These are phyloP conservation scores for Montipora cactus DNA, from an alignment of 64 coral and sea anemone genomes.

Conservation along the genomic window DNA sequence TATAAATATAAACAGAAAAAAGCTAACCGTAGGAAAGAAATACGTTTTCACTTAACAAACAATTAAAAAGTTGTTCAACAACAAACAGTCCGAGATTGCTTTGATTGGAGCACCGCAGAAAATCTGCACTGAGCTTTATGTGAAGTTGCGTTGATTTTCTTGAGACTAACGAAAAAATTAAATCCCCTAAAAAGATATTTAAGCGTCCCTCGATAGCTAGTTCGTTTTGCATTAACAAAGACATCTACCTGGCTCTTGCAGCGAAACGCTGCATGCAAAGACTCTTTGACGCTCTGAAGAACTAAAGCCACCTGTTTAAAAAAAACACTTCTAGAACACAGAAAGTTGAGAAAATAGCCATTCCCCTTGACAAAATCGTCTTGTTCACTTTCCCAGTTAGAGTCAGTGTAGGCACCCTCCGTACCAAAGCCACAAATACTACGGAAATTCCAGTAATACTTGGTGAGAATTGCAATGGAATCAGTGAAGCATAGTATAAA, in stretches of 20 bases:
- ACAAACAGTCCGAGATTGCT: too few species aligned
- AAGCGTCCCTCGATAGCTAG: not conserved
- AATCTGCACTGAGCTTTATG: not conserved
- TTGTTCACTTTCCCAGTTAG: not conserved
- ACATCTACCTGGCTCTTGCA: not conserved
- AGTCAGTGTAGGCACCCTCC: not conserved
- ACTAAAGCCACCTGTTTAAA: not conserved
- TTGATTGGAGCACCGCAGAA: not conserved
- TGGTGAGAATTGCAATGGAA: not conserved
- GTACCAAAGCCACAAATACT: not conserved
- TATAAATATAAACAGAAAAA: too few species aligned
- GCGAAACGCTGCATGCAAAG: slow-evolving; percentile 10
- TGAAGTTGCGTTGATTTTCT: not conserved
- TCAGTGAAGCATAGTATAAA: too few species aligned
- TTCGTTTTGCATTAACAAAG: not conserved
- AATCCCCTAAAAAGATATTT: not conserved
- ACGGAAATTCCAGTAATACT: too few species aligned
- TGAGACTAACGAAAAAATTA: not conserved
- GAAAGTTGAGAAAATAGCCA: not conserved
- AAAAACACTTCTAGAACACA: not conserved
- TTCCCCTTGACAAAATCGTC: not conserved
- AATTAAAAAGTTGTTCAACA: too few species aligned
- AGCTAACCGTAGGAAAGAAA: too few species aligned
- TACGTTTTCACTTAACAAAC: too few species aligned
- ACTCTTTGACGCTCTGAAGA: not conserved